Evolutionary conservation across 2,888 invertebrate genomes (phyloP).

Genomic region (Drosophila robusta): DNA sequence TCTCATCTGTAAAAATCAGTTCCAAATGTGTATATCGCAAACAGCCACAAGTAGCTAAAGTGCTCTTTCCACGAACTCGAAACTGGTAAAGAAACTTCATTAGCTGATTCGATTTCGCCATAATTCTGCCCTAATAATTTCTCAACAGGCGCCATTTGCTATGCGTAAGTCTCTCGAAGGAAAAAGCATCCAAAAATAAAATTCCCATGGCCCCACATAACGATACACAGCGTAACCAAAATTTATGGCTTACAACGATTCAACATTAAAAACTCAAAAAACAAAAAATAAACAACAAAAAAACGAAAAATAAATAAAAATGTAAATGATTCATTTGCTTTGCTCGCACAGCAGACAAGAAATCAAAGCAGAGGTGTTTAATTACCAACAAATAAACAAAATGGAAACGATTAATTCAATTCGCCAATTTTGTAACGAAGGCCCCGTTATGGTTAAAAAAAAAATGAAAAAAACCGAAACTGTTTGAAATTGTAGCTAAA

Average conservation of each 20-base stretch:
- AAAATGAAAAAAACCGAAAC: conserved; percentile 44
- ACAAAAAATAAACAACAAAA: conserved; percentile 10
- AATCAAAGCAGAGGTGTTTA: conserved; percentile 82
- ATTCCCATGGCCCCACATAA: conserved; percentile 74
- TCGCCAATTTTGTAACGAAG: conserved; percentile 76
- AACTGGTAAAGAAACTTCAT: conserved; percentile 56
- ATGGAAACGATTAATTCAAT: conserved; percentile 81
- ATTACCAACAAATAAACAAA: conserved; percentile 83
- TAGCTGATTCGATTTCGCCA: conserved; percentile 72
- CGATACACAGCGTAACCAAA: conserved; percentile 63
- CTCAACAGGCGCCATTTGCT: conserved; percentile 74
- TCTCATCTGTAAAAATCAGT: neutral
- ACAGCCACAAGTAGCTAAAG: neutral
- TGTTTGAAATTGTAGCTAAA: conserved; percentile 77
- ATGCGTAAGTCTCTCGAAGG: conserved; percentile 43
- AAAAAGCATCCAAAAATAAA: conserved; percentile 26
- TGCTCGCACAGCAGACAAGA: conserved; percentile 68
- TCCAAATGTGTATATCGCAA: neutral
- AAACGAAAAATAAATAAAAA: conserved; percentile 44
- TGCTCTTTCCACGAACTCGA: neutral
- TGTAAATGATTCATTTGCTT: conserved; percentile 78
- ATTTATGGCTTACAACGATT: conserved; percentile 79
- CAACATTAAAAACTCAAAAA: conserved; percentile 67
- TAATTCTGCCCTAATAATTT: conserved; percentile 75
- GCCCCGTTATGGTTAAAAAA: conserved; percentile 71